phyloP scores from a whole-genome alignment of 2,113 vertebrate species.

The Platysternon megacephalum region DNA sequence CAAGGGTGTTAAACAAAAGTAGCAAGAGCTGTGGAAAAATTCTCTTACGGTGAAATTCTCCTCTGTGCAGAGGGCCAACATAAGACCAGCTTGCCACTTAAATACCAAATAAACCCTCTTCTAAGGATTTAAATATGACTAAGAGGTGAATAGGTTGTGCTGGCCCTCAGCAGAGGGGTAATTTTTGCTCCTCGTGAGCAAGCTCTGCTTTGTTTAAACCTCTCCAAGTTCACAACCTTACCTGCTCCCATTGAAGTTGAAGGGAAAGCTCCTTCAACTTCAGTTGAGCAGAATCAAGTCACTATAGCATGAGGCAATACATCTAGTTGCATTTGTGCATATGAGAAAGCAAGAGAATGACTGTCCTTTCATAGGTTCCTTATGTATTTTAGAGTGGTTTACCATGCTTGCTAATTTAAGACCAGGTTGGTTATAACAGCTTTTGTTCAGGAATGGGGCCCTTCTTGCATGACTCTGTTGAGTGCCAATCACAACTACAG shows the following conservation, averaged over 20 bases:
- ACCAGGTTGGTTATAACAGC: not conserved
- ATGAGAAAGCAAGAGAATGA: not conserved
- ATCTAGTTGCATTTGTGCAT: not conserved
- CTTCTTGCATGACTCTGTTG: not conserved
- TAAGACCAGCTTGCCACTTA: not conserved
- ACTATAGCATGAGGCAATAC: not conserved
- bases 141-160: not conserved
- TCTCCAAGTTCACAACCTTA: not conserved
- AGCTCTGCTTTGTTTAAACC: not conserved
- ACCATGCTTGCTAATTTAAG: not conserved
- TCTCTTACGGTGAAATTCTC: not conserved
- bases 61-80: not conserved
- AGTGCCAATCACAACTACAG: accelerated
- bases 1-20: not conserved
- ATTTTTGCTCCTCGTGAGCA: not conserved
- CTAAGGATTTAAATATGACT: not conserved
- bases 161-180: not conserved
- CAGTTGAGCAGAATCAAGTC: not conserved
- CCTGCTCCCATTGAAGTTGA: too few relatives aligned
- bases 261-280: not conserved
- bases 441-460: accelerated
- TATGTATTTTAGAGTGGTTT: accelerated
- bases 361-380: not conserved
- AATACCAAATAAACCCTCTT: not conserved
- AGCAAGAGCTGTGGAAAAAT: not conserved